Percentiles rank a stretch among this genome's conserved stretches.
phyloP scores from a whole-genome alignment of 2,888 invertebrate species.

The Hetaerina titia region DNA sequence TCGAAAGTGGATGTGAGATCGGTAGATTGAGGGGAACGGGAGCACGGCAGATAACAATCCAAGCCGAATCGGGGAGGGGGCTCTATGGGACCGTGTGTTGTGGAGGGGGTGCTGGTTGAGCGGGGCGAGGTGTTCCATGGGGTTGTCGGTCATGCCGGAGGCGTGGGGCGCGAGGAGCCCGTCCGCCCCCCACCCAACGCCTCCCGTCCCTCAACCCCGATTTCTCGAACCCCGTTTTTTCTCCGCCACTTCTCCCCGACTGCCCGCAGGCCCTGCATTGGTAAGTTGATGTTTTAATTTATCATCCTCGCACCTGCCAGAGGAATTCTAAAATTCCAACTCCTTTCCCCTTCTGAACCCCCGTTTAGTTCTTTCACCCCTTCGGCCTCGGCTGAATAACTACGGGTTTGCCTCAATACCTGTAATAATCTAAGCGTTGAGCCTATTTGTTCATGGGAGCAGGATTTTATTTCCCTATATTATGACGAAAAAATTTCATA shows the following conservation, averaged over 20 bases:
- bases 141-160: constrained; percentile 31
- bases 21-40: not conserved
- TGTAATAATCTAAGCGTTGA: not conserved
- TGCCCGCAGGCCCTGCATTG: not conserved
- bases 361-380: not conserved
- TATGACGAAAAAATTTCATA: too few species aligned
- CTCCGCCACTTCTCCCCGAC: not conserved
- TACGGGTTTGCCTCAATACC: not conserved
- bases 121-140: not conserved
- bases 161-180: not conserved
- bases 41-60: constrained; percentile 31
- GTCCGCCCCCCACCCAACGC: not conserved
- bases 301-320: constrained; percentile 52
- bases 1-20: not conserved
- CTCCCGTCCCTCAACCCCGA: not conserved
- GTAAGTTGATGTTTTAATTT: constrained; percentile 54
- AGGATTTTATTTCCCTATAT: too few species aligned
- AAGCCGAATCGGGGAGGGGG: constrained; percentile 12
- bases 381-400: not conserved
- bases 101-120: not conserved
- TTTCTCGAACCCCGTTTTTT: not conserved
- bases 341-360: not conserved
- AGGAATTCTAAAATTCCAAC: constrained; percentile 6
- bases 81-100: not conserved
- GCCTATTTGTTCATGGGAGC: not conserved